Base-by-base conservation (phyloP, 1,140 invertebrate genomes). In the Eubasilissa regina region DNA sequence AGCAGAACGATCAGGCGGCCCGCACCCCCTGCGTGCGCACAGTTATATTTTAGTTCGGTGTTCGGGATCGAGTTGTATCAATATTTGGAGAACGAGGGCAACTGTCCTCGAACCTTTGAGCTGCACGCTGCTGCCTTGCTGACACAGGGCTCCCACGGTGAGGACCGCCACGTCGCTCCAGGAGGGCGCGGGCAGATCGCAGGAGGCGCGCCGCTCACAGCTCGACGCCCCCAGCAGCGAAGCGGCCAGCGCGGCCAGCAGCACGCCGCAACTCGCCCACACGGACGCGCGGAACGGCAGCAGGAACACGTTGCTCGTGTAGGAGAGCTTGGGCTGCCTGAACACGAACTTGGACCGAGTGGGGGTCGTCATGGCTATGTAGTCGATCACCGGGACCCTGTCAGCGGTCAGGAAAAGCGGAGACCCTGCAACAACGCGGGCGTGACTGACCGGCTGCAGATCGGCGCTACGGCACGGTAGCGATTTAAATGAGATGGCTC, bases 331-430 rank as follows among this genome's bases (percentile, higher is more conserved):
- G 7, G 93, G 92, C 85, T 91, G 90, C 44, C 91, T 89, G 83
- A 94, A 93, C 12, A 94, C 89, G 84, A 93, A 93, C 79, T 90
- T 90, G 0, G 91, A 91, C 48, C 91, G 81, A 0, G 91, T 92
- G 4, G 89, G 89, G 8, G 92, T 91, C 17, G 92, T 90, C 82
- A 92, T 89, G 4, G 91, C 87, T 35, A 93, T 88, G 81, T 92
- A 93, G 80, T 93, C 90, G 0, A 93, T 88, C 7, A 91, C 84
- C 0, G 89, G 87, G 43, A 92, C 84, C 3, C 93, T 87, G 81
- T 93, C 90, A n/a, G 84, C 80, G 0, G 90, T 89, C 13, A 93
- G 84, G 83, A 93, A 93, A 83, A 92, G 89, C 0, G 90, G 89
- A 1, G 93, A 92, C 1, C 90, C 90, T 91, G 79, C 53, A 35